These are phyloP conservation scores for Creontiades dilutus DNA, from an alignment of 2,888 invertebrate species.

Conservation along the genomic window DNA sequence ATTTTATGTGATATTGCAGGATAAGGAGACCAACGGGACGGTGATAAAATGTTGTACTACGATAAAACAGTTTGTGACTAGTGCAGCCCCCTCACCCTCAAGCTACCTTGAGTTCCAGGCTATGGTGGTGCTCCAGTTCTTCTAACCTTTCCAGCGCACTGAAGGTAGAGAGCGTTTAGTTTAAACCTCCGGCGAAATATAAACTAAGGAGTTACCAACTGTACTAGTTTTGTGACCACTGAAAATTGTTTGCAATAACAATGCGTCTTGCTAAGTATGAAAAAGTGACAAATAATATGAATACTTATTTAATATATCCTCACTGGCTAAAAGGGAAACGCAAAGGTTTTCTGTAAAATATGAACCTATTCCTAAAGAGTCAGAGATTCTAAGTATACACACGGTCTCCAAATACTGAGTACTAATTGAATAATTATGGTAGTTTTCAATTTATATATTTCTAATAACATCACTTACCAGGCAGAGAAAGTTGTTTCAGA, in stretches of 20 bases:
- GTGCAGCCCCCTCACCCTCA: background rate
- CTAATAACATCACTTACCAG: too few species aligned
- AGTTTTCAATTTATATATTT: too few species aligned
- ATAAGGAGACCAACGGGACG: slow-evolving; percentile 6
- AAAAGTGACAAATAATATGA: too few species aligned
- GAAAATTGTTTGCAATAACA: background rate
- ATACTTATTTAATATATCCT: too few species aligned
- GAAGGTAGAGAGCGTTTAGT: background rate
- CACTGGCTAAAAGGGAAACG: too few species aligned
- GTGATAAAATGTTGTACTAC: slow-evolving; percentile 29
- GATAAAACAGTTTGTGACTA: slow-evolving; percentile 37
- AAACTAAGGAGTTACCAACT: background rate
- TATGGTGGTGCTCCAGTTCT: slow-evolving; percentile 1
- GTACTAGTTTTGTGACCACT: background rate
- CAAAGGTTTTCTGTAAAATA: too few species aligned
- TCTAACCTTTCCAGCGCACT: background rate
- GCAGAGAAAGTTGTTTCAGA: too few species aligned
- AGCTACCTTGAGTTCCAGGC: background rate
- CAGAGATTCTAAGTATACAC: too few species aligned
- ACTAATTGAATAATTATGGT: too few species aligned
- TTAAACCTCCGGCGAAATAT: background rate
- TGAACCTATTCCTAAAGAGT: too few species aligned
- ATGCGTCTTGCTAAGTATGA: too few species aligned
- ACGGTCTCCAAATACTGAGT: too few species aligned
- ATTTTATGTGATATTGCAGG: slow-evolving; percentile 15